Base-by-base conservation (phyloP, 1,140 invertebrate genomes). In the Drosophila ogumai region DNA sequence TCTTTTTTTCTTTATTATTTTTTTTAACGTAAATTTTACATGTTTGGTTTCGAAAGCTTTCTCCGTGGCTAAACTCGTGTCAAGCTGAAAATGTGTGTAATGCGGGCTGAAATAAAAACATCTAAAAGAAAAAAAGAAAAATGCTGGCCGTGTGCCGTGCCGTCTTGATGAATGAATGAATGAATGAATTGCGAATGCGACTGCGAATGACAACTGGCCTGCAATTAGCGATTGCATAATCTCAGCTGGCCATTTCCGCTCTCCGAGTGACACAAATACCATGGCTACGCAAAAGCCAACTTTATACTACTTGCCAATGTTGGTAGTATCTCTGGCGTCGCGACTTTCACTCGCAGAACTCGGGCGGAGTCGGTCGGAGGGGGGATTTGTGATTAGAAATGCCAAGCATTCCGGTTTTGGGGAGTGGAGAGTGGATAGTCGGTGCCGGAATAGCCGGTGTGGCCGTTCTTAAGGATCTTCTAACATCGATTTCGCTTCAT, bases 141-240 rank as follows among this genome's bases (percentile, higher is more conserved):
- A 28, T 63, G 28, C 46, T 32, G 32, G 19, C 36, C 17, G 15
- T 17, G 19, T 19, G 34, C 17, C 60, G 19, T 19, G 34, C 17
- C 60, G 38, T 4, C 34, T 67, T 71, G 68, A 67, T 64, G 60
- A 64, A 64, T 58, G 46, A 59, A 59, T 59, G 40, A 54, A 31
- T 65, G 54, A 65, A 36, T 46, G 61, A 65, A 58, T 65, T 69
- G 64, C 67, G 65, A 72, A 72, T 69, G 63, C 40, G 25, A 12
- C 9, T 25, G 44, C 65, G 63, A 56, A 40, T 56, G 58, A 43
- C 52, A 55, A 55, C 63, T 58, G 60, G 73, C 41, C 54, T 66
- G 71, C 72, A 75, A 76, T 76, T 76, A 76, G 52, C 34, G 31
- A 38, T 77, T 77, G 75, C 74, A 68, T 76, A 77, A 77, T 60